Percentiles rank a stretch among this genome's conserved stretches.
phyloP scores from a whole-genome alignment of 2,797 vertebrate genomes.

The Oceanodroma leucorhoa region DNA sequence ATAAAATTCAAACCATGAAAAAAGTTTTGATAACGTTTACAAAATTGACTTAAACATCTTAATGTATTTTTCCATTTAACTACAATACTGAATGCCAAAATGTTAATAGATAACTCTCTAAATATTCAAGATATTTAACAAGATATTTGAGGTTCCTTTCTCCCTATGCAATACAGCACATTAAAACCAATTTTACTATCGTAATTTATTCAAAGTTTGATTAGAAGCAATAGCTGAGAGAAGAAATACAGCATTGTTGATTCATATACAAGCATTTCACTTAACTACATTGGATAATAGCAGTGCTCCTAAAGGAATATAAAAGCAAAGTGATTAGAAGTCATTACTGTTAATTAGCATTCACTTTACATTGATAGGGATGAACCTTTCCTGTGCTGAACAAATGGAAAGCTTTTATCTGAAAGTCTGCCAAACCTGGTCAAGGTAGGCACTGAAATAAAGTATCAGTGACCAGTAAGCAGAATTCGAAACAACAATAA shows the following conservation, averaged over 20 bases:
- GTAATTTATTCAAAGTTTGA: slow-evolving; percentile 75
- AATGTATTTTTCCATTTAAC: slow-evolving; percentile 48
- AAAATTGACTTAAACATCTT: slow-evolving; percentile 58
- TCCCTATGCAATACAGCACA: slow-evolving; percentile 56
- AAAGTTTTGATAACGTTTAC: slow-evolving; percentile 50
- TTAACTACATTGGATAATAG: slow-evolving; percentile 78
- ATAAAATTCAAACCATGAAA: slow-evolving; percentile 37
- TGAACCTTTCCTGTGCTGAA: slow-evolving; percentile 76
- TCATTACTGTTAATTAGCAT: slow-evolving; percentile 80
- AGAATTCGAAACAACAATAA: slow-evolving; percentile 64
- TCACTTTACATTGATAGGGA: slow-evolving; percentile 76
- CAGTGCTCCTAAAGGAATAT: slow-evolving; percentile 75
- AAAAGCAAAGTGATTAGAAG: slow-evolving; percentile 81
- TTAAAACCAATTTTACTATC: slow-evolving; percentile 71
- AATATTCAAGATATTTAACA: slow-evolving; percentile 65
- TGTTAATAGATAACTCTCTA: slow-evolving; percentile 49
- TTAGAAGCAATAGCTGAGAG: slow-evolving; percentile 67
- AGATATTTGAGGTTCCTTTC: slow-evolving; percentile 58
- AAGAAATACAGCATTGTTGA: slow-evolving; percentile 74
- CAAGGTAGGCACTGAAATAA: slow-evolving; percentile 70
- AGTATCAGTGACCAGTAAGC: slow-evolving; percentile 57
- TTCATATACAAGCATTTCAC: slow-evolving; percentile 75
- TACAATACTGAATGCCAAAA: slow-evolving; percentile 52
- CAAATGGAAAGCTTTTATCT: slow-evolving; percentile 71
- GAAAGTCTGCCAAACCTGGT: slow-evolving; percentile 69